A percentile compares a stretch with the other conserved stretches of the same genome.
Conservation (phyloP, 2,113 vertebrate species). For the Neopipo cinnamomea region DNA sequence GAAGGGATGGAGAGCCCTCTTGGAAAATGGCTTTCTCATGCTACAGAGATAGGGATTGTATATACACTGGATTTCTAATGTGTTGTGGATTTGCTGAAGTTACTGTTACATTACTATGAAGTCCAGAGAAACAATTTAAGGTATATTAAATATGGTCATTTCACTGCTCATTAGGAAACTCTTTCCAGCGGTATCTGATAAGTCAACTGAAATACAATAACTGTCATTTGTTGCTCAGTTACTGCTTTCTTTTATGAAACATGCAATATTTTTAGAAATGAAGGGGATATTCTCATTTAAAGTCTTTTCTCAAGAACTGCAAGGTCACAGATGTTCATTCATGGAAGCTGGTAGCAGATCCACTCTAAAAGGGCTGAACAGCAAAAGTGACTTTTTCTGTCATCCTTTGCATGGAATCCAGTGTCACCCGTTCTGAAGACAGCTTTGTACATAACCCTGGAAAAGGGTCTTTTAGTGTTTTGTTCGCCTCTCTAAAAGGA, state of each 20-base stretch:
- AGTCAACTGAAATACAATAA: not conserved
- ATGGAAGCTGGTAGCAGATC: not conserved
- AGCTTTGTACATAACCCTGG: not conserved
- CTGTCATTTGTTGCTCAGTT: not conserved
- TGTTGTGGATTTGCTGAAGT: not conserved
- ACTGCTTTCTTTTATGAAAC: not conserved
- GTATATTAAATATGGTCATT: not conserved
- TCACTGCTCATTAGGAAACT: not conserved
- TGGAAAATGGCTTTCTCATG: not conserved
- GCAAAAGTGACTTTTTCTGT: not conserved
- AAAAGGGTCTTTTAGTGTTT: not conserved
- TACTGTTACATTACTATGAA: not conserved
- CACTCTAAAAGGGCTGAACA: not conserved
- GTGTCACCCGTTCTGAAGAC: not conserved
- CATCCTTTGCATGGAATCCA: not conserved
- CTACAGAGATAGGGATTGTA: not conserved
- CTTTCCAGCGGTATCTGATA: not conserved
- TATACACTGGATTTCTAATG: not conserved
- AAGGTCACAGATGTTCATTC: not conserved
- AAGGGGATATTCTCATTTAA: not conserved
- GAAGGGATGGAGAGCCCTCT: not conserved
- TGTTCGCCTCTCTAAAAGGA: not conserved
- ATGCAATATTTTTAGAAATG: not conserved
- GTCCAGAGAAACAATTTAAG: not conserved
- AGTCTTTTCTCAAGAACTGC: not conserved